Conservation (phyloP, 2,113 vertebrate genomes). For the Uropsilus gracilis region DNA sequence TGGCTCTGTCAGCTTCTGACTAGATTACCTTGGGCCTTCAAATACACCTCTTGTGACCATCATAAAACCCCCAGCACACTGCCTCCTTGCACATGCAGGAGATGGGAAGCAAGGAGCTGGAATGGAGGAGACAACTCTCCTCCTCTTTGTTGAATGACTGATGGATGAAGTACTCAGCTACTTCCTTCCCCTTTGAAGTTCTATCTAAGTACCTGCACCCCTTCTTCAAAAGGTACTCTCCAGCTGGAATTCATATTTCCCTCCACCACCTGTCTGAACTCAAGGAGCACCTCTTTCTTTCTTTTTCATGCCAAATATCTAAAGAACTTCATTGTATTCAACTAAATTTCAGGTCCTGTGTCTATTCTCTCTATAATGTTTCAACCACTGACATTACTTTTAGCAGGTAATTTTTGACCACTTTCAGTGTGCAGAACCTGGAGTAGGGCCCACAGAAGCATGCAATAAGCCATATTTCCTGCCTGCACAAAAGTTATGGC, state of each 20-base stretch:
- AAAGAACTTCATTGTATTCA: not conserved
- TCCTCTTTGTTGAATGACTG: rapidly evolving
- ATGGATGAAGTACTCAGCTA: rapidly evolving
- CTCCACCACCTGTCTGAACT: not conserved
- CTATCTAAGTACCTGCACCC: not conserved
- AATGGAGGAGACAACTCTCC: not conserved
- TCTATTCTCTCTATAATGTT: not conserved
- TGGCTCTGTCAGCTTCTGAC: not conserved
- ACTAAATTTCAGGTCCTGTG: not conserved
- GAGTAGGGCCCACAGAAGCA: not conserved
- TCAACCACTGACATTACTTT: not conserved
- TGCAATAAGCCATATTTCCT: not conserved
- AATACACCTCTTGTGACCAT: not conserved
- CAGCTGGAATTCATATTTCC: no score
- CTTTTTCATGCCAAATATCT: not conserved
- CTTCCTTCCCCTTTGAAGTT: not conserved
- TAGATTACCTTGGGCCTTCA: not conserved
- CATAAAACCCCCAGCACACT: rapidly evolving
- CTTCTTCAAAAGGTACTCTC: not conserved
- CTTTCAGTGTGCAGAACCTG: not conserved
- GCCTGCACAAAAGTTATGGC: no score
- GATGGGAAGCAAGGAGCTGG: no score
- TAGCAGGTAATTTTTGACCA: not conserved
- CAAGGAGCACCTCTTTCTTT: not conserved
- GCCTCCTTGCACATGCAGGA: not conserved